Percentiles rank a stretch among this genome's conserved stretches.
Conservation (phyloP, 2,113 vertebrate species). For the Phycodurus eques region DNA sequence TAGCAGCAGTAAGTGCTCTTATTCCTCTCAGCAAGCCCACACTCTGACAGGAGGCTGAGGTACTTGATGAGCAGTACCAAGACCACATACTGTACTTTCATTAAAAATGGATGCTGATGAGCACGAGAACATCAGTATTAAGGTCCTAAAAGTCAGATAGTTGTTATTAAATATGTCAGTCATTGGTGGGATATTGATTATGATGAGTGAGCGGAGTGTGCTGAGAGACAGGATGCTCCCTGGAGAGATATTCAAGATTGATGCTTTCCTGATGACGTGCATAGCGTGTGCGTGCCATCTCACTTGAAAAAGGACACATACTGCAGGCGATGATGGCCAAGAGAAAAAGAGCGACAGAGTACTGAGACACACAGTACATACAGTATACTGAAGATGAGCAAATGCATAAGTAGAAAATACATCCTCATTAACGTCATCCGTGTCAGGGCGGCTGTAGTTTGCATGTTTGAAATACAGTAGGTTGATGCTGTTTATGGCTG, state of each 20-base stretch:
- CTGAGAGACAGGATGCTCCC: conserved; percentile 29
- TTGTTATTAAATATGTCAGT: conserved; percentile 25
- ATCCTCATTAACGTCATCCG: conserved; percentile 23
- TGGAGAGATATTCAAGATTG: conserved; percentile 46
- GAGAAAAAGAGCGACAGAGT: conserved; percentile 11
- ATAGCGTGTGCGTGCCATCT: conserved; percentile 39
- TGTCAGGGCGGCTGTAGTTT: conserved; percentile 22
- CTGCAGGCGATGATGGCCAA: conserved; percentile 48
- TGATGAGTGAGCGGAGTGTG: conserved; percentile 44
- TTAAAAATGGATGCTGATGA: conserved; percentile 69
- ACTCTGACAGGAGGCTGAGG: conserved; percentile 64
- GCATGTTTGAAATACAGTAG: conserved; percentile 18
- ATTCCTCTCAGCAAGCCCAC: conserved; percentile 58
- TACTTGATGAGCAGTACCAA: conserved; percentile 60
- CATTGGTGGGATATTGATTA: conserved; percentile 59
- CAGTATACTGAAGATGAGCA: conserved; percentile 10
- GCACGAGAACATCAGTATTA: conserved; percentile 49
- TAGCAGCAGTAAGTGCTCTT: conserved; percentile 62
- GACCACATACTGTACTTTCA: conserved; percentile 55
- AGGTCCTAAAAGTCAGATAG: conserved; percentile 38
- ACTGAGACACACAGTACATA: not conserved
- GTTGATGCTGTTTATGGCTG: conserved; percentile 17
- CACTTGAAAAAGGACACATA: conserved; percentile 32
- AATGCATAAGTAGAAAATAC: conserved; percentile 26
- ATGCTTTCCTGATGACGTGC: conserved; percentile 34